phyloP scores from a whole-genome alignment of 2,888 invertebrate genomes.

The Leptinotarsa rubiginosa region DNA sequence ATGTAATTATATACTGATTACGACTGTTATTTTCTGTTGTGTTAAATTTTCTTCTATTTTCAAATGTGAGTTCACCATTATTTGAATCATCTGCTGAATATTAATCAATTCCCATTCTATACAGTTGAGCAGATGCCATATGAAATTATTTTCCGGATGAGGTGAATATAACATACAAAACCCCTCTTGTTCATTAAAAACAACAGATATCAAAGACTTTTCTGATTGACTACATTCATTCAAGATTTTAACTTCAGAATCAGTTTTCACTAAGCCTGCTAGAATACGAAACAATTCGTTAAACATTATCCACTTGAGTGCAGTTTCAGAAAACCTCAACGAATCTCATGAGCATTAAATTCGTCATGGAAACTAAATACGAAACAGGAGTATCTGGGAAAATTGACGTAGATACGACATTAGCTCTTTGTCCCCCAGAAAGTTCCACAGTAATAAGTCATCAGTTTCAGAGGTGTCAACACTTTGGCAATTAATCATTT shows the following conservation, averaged over 20 bases:
- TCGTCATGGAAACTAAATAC: conserved; percentile 56
- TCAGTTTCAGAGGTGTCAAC: conserved; percentile 62
- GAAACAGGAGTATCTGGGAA: conserved; percentile 62
- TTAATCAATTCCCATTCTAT: too few species aligned
- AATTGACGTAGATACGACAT: conserved; percentile 55
- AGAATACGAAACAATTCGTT: neutral
- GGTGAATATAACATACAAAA: too few species aligned
- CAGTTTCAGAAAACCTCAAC: conserved; percentile 26
- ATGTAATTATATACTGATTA: too few species aligned
- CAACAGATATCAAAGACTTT: neutral
- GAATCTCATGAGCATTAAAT: conserved; percentile 62
- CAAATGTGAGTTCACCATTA: too few species aligned
- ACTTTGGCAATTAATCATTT: conserved; percentile 64
- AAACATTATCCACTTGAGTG: neutral
- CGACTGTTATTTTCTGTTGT: too few species aligned
- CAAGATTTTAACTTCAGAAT: too few species aligned
- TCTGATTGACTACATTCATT: neutral
- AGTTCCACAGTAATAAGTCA: conserved; percentile 59
- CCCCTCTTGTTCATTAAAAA: too few species aligned
- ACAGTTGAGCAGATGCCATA: too few species aligned
- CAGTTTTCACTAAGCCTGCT: neutral
- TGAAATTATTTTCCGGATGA: too few species aligned
- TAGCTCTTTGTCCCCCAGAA: conserved; percentile 56
- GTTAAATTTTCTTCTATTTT: too few species aligned
- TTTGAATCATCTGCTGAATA: too few species aligned